Base-by-base conservation (phyloP, 2,797 vertebrate genomes). In the Anomalospiza imberbis region DNA sequence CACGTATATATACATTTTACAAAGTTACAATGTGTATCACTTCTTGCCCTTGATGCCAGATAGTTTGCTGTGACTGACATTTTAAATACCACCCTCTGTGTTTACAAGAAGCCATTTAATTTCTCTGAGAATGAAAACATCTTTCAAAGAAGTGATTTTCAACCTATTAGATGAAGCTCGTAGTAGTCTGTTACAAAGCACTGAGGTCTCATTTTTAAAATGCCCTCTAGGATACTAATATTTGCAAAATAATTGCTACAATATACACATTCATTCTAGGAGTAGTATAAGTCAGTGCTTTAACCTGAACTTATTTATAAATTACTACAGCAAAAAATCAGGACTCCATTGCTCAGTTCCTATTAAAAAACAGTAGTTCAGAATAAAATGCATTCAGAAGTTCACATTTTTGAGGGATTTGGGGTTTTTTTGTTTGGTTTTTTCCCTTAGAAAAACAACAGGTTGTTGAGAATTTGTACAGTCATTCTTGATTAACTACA, bases 301-400 rank as follows among this genome's bases (percentile, higher is more conserved):
- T 61, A 86, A 81, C 17, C 20, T 50, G 25, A 93, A 44, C 1
- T 78, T 81, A 57, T 13, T 73, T 78, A 74, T 34, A 79, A 85
- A 85, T 57, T 1, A 75, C 45, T 45, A 82, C 32, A 82, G 50
- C n/a, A 80, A 82, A 32, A 34, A 40, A 44, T 79, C 32, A 75
- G 40, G 24, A 88, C 13, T 83, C 38, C 20, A 14, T 29, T 54
- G 15, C 26, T 71, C 61, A 44, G 45, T 54, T 94, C 45, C 32
- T 65, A 47, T 36, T 75, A 82, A 60, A 88, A 88, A 93, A 36
- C 6, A 84, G 11, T 63, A 87, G 63, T 12, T 71, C 55, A 36
- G 31, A 93, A 88, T 50, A 93, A 85, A 89, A 88, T 53, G 8
- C 26, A 85, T 31, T 26, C 45, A 71, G 11, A 79, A 95, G 26